Evolutionary conservation across 2,113 vertebrate species (phyloP), one percentile per base, ranked within the genome.

Genomic region (Nothobranchius furzeri): DNA sequence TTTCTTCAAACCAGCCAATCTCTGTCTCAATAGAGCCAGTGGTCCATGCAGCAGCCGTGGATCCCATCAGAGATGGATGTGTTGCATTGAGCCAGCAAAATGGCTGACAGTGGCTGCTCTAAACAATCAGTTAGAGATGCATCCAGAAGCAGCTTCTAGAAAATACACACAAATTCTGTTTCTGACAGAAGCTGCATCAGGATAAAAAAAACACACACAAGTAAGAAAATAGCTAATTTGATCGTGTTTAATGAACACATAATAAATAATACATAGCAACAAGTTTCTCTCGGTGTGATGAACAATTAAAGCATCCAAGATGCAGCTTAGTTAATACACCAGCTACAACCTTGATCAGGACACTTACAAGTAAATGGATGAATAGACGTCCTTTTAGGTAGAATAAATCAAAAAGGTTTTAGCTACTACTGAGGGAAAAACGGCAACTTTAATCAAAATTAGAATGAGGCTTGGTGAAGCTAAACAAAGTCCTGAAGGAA

Each of bases 1-100:
- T 59, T 63, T 67, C 24, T 59, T 64, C 35, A 3, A 35, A 24
- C 30, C n/a, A 17, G 13, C 63, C 58, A 52, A 62, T 42, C 48
- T 53, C 10, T 9, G 14, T 70, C 53, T 46, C 12, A 25, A 13
- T 14, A 48, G 9, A 12, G 51, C 36, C 68, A 59, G 70, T 55
- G 25, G 55, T 60, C 10, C 49, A 54, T 0, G 12, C 50, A 12
- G 48, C 49, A 40, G 24, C 61, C 24, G 36, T 64, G 56, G 47
- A 58, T 52, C n/a, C 54, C 40, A 30, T 53, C 62, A 30, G 17
- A 52, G 61, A 24, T 51, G 60, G 60, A 11, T 49, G 24, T 37
- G 30, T 62, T 48, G 15, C 60, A 62, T 40, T 62, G 30, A 30
- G 30, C 30, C 30, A 4, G 36, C 49, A 64, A 42, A 20, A 15